Evolutionary conservation across 1,140 invertebrate species (phyloP).

Genomic region (Drosophila baimaii): DNA sequence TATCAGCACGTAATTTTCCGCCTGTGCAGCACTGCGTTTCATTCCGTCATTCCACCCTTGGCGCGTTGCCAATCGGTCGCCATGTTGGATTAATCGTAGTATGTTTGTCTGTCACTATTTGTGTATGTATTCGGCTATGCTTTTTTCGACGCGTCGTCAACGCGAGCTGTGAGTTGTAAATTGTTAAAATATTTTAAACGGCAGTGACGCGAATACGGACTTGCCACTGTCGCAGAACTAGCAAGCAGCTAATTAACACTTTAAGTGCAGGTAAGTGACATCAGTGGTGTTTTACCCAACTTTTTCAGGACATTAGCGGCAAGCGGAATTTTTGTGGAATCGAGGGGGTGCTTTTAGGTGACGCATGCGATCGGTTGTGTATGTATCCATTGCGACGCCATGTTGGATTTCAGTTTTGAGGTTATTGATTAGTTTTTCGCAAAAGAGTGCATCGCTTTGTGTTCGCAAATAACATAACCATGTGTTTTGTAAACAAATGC

Average conservation of each 20-base stretch:
- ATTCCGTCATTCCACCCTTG: conserved; percentile 54
- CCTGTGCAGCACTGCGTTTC: conserved; percentile 63
- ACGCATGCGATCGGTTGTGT: conserved; percentile 69
- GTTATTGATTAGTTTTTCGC: conserved; percentile 49
- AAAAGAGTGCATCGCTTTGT: neutral
- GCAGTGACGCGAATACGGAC: neutral
- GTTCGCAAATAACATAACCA: neutral
- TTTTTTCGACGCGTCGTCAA: conserved; percentile 57
- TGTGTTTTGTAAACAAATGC: neutral
- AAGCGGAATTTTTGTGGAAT: conserved; percentile 2
- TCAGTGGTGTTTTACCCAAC: neutral
- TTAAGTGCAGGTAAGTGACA: conserved; percentile 13
- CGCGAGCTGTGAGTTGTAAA: conserved; percentile 31
- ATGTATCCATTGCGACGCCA: conserved; percentile 69
- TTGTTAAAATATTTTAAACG: conserved; percentile 27
- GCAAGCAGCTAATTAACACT: neutral
- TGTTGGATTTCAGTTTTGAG: conserved; percentile 62
- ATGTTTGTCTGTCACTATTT: conserved; percentile 50
- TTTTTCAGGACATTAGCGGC: conserved; percentile 12
- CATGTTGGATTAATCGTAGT: conserved; percentile 63
- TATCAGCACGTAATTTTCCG: conserved; percentile 22
- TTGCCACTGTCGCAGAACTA: neutral
- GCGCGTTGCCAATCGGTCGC: conserved; percentile 63
- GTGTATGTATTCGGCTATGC: conserved; percentile 58
- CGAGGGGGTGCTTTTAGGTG: conserved; percentile 46